Conservation (phyloP, 2,888 invertebrate genomes). For the Brachypterus glaber region DNA sequence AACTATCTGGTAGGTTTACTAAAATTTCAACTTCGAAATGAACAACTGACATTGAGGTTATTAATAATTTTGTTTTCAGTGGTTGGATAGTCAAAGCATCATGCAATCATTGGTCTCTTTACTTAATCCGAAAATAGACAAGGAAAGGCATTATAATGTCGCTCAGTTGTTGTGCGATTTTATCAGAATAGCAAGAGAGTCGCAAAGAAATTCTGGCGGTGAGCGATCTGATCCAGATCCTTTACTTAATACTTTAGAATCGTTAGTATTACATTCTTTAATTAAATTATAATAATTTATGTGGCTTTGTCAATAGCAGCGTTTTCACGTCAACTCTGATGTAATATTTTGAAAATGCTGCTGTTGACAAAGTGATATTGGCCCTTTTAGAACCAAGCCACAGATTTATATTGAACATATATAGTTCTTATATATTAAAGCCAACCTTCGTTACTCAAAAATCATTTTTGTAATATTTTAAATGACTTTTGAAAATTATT, state of each 20-base stretch:
- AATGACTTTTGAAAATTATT: no score
- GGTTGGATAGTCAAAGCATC: constrained; percentile 81
- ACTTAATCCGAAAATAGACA: constrained; percentile 55
- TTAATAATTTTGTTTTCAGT: no score
- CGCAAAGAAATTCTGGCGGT: constrained; percentile 47
- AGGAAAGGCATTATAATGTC: constrained; percentile 76
- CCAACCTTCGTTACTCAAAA: no score
- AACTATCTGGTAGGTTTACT: not conserved
- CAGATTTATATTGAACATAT: no score
- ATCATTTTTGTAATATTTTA: no score
- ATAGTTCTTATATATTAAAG: not conserved
- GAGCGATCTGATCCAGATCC: constrained; percentile 60
- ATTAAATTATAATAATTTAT: not conserved
- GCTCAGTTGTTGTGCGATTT: constrained; percentile 84
- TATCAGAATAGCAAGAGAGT: constrained; percentile 55
- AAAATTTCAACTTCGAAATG: no score
- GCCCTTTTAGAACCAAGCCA: no score
- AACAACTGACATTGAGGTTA: no score
- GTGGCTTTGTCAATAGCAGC: constrained; percentile 1
- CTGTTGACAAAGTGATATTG: no score
- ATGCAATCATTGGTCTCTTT: constrained; percentile 67
- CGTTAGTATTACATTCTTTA: constrained; percentile 43
- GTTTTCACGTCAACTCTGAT: no score
- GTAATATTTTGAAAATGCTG: no score
- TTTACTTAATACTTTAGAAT: constrained; percentile 62